Conservation (phyloP, 2,113 vertebrate species). For the Serinus canaria region DNA sequence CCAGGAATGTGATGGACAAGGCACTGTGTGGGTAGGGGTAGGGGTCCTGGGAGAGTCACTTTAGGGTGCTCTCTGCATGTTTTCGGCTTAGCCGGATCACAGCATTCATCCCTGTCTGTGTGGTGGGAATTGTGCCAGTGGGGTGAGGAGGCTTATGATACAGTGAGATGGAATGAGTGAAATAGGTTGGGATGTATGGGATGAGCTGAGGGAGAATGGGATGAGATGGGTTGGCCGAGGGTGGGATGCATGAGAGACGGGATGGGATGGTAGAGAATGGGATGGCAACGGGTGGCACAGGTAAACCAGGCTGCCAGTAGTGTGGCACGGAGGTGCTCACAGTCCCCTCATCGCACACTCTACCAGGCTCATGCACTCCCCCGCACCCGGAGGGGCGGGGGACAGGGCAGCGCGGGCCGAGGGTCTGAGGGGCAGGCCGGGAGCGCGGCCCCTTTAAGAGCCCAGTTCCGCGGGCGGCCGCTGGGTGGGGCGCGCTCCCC, state of each 20-base stretch:
- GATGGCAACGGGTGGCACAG: background rate
- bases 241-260: background rate
- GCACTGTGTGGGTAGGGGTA: background rate
- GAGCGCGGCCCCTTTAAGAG: background rate
- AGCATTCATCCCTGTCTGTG: accelerated
- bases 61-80: background rate
- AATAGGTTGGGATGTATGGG: background rate
- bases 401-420: too few species aligned
- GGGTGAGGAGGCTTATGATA: background rate
- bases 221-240: too few species aligned
- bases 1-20: background rate
- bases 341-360: background rate
- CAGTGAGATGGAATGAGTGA: too few species aligned
- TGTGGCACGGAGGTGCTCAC: background rate
- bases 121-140: background rate
- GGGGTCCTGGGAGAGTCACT: background rate
- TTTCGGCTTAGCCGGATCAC: background rate
- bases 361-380: background rate
- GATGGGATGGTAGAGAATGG: background rate
- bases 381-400: background rate
- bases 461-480: constrained; percentile 36
- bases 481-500: constrained; percentile 66
- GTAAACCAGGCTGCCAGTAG: background rate
- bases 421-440: background rate
- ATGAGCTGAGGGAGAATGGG: background rate